Evolutionary conservation across 2,113 vertebrate genomes (phyloP), one percentile per base, ranked within the genome.

Genomic region (Atrichornis clamosus): DNA sequence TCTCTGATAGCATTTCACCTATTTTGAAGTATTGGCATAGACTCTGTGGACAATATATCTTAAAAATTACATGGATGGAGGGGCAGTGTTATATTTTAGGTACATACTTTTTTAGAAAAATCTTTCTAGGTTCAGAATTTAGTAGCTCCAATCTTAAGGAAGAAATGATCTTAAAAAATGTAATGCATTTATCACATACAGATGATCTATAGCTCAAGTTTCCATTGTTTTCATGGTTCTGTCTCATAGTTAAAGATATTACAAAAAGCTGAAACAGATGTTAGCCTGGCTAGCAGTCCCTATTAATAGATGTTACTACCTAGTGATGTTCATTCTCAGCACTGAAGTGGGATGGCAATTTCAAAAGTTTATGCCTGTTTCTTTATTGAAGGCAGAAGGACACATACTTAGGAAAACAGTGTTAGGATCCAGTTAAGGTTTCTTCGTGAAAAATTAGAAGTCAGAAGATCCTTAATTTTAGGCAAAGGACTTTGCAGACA

Each of bases 1-100:
- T 93, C 56, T 96, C 91, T 90, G 93, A 65, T 89, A 95, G 82
- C 88, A 68, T 87, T 90, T 89, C 68, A 89, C 60, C 75, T 94
- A 35, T 87, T 93, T 92, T 87, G 81, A 68, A 91, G 59, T 96
- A 91, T 87, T 92, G 90, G 89, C 81, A 21, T 95, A 84, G 87
- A 95, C 56, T 92, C 81, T 70, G 87, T 96, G 80, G 58, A 73
- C 62, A 59, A 41, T 88, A 41, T 42, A 75, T 96, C 56, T 84
- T 78, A 59, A 75, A 93, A 94, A 73, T 86, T 81, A 75, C 30
- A 85, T 75, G 67, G 37, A 70, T 17, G 32, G 22, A 19, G 63
- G 73, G 67, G 44, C 33, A 91, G 15, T 64, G 26, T 87, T 87
- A 26, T 69, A 39, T 73, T 82, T 90, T 72, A 79, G 44, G 42